phyloP scores from a whole-genome alignment of 2,113 vertebrate genomes.

The Trematomus loennbergii region DNA sequence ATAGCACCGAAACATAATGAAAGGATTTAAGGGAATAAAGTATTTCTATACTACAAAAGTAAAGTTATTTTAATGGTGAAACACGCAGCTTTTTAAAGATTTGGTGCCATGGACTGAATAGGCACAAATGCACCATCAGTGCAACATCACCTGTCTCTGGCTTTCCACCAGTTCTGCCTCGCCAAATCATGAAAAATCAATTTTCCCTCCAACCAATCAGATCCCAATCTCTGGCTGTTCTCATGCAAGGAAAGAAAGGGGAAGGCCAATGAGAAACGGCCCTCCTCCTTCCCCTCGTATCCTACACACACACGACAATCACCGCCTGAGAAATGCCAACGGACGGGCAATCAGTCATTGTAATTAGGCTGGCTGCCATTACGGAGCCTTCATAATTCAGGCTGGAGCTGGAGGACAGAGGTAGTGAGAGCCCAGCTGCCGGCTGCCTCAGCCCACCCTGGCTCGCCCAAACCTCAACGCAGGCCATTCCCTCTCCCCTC shows the following conservation, averaged over 20 bases:
- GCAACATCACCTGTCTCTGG: conserved; percentile 76
- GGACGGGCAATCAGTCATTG: conserved; percentile 81
- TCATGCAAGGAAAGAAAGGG: conserved; percentile 72
- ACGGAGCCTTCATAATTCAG: conserved; percentile 75
- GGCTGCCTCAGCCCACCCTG: conserved; percentile 62
- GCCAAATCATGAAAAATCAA: conserved; percentile 72
- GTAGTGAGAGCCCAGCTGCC: conserved; percentile 65
- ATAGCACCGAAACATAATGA: neutral
- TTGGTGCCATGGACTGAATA: conserved; percentile 43
- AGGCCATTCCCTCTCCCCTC: conserved; percentile 63
- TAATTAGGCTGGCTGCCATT: conserved; percentile 81
- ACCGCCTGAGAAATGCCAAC: conserved; percentile 79
- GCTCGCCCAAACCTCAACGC: conserved; percentile 63
- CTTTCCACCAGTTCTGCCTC: conserved; percentile 65
- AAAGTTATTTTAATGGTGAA: neutral
- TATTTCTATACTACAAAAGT: neutral
- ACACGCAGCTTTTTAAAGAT: conserved; percentile 7
- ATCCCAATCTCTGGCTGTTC: conserved; percentile 67
- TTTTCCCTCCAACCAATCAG: conserved; percentile 76
- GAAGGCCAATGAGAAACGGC: conserved; percentile 71
- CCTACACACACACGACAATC: conserved; percentile 68
- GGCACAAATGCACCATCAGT: conserved; percentile 48
- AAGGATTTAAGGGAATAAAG: neutral
- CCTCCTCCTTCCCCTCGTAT: conserved; percentile 65
- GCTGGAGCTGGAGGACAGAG: conserved; percentile 65